A percentile compares a stretch with the other conserved stretches of the same genome.
phyloP scores from a whole-genome alignment of 1,140 invertebrate genomes.

The Ceratina japonica region DNA sequence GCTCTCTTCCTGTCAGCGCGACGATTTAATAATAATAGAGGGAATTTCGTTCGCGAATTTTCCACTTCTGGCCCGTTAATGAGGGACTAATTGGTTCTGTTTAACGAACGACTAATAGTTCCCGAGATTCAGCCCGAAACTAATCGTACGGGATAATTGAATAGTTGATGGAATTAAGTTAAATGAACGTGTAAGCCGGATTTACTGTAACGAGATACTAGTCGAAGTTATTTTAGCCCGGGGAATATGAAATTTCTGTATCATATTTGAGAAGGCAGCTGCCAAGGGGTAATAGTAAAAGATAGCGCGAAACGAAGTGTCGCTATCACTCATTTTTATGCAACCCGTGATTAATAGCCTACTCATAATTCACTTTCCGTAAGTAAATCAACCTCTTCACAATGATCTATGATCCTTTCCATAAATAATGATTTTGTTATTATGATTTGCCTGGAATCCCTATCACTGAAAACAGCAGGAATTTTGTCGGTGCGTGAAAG shows the following conservation, averaged over 20 bases:
- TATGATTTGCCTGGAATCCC: too few species aligned
- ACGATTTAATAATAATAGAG: constrained; percentile 22
- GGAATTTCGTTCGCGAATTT: constrained; percentile 10
- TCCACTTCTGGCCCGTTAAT: background rate
- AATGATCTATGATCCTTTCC: too few species aligned
- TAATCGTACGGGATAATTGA: constrained; percentile 27
- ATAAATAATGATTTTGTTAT: too few species aligned
- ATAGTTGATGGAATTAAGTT: constrained; percentile 16
- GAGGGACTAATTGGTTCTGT: constrained; percentile 20
- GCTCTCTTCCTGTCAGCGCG: background rate
- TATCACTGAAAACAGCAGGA: too few species aligned
- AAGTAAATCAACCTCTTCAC: too few species aligned
- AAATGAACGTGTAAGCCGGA: constrained; percentile 3
- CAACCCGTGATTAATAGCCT: too few species aligned
- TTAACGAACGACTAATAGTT: constrained; percentile 9
- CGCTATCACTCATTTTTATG: too few species aligned
- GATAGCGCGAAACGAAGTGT: too few species aligned
- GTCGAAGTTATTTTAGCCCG: background rate
- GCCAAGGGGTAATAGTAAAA: too few species aligned
- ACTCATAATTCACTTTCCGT: too few species aligned
- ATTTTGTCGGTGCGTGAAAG: background rate
- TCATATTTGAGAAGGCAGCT: too few species aligned
- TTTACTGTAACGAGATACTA: constrained; percentile 10
- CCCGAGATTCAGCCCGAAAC: background rate
- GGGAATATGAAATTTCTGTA: too few species aligned